Evolutionary conservation across 2,888 invertebrate species (phyloP), one percentile per base, ranked within the genome.

Genomic region (Chalcis sispes): DNA sequence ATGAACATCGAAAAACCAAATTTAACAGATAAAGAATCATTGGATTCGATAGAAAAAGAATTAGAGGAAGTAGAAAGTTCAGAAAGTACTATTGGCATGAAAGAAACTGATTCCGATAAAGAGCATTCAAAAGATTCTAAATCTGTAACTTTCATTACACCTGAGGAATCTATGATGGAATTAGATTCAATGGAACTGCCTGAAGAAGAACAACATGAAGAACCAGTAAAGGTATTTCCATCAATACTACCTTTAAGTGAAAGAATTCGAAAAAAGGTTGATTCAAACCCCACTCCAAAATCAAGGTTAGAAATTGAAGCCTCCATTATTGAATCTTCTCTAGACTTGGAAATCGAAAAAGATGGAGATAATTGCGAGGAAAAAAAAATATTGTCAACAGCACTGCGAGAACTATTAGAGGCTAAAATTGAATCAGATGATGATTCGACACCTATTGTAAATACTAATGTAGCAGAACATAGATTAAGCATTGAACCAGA

Each of bases 221-320:
- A 85, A 0, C 79, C 84, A 2, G 83, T 82, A 1, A 84, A 85
- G 65, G 82, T 85, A 20, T 86, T 87, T 78, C 83, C 85, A 5
- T 85, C 88, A 3, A 88, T 88, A 73, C 85, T 86, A 46, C 88
- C 88, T 0, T 77, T 88, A 13, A 88, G 88, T 70, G 88, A 88
- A 56, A 81, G 88, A 40, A 88, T 88, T 13, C 84, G 87, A 0
- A 88, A 88, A 70, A 88, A 88, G 32, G 70, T 82, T 10, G 87
- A 87, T 10, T 76, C 81, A 0, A 78, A 80, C 25, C 72, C 74
- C 0, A 62, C 80, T 15, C 52, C 83, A 5, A 87, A 84, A 73
- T 84, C 84, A 0, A 83, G 83, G n/a, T 36, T 88, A 13, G 85
- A 86, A 18, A 86, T 87, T 58, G 87, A 88, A 42, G 86, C 87